These are phyloP conservation scores for Catalaphyllia jardinei DNA, from an alignment of 64 coral and sea anemone genomes.

Conservation along the genomic window DNA sequence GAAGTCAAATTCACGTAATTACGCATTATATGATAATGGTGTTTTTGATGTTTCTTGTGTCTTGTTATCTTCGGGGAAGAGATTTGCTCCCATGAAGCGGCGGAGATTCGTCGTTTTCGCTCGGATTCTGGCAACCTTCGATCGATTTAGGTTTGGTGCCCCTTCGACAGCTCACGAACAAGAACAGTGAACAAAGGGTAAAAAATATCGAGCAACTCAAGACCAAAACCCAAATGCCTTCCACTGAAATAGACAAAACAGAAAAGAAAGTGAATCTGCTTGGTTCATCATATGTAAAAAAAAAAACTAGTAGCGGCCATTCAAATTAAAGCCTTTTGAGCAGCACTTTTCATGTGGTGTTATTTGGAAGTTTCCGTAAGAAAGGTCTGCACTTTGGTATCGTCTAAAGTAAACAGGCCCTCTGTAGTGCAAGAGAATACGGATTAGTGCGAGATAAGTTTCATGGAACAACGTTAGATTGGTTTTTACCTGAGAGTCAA, in stretches of 20 bases:
- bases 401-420: constrained; percentile 83
- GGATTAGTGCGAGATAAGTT: not conserved
- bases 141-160: constrained; percentile 1
- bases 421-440: constrained; percentile 15
- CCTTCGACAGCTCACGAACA: constrained; percentile 72
- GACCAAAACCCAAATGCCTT: constrained; percentile 77
- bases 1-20: too few relatives aligned
- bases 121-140: not conserved
- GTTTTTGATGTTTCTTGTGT: not conserved
- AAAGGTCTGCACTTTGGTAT: constrained; percentile 86
- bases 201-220: constrained; percentile 47
- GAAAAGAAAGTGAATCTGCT: not conserved
- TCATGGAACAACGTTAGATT: not conserved
- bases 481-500: not conserved
- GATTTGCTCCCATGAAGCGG: not conserved
- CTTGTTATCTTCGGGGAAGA: not conserved
- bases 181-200: constrained; percentile 43
- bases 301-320: too few relatives aligned
- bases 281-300: too few relatives aligned
- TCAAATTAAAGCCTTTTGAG: too few relatives aligned
- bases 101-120: not conserved
- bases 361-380: constrained; percentile 21
- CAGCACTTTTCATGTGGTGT: too few relatives aligned
- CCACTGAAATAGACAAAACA: constrained; percentile 72
- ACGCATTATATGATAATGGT: not conserved